Base-by-base conservation (phyloP, 30 jellyfish, hydroid and myxozoan species). In the Phacellophora camtschatica region DNA sequence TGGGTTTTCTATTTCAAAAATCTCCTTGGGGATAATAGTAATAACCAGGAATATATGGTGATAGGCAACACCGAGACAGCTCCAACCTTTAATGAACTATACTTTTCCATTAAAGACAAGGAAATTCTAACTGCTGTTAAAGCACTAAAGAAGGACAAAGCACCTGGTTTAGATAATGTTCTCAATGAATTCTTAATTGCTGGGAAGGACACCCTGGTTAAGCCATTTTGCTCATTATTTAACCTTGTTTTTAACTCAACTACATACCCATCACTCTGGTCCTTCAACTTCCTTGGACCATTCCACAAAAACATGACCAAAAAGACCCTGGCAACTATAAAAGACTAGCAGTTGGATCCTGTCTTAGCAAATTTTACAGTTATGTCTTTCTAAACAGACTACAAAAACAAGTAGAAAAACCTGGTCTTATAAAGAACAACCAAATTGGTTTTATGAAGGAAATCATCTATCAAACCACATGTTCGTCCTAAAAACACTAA, bases 361-460 rank as follows among this genome's bases (percentile, higher is more conserved):
- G 75, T 51, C 75, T 62, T 15, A 7, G 75, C 50, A 62, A 62
- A 62, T 51, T 62, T 23, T 62, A 24, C 31, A 31, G 75, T 62
- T 24, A 31, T 35, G 51, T 62, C 20, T 27, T 62, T 20, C 51
- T 31, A 24, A 62, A 27, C 0, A 27, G 75, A 24, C 45, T 62
- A 16, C 48, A 20, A 31, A 18, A 23, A 18, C 43, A 23, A 5
- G 28, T 59, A 5, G 28, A 1, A 19, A 22, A 59, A 59, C 28
- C 23, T 29, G 33, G 19, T 59, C 74, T 59, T 16, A 19, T 59
- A 0, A 19, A 0, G 23, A 59, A 23, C 19, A 0, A 59, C 74
- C 74, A 59, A 59, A 59, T 59, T 59, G 74, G 75, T 1, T 61
- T 61, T 30, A 27, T 61, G 50, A 61, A 27, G 75, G 50, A 27